Evolutionary conservation across 2,113 vertebrate species (phyloP), one percentile per base, ranked within the genome.

Genomic region (Oreochromis tanganicae): DNA sequence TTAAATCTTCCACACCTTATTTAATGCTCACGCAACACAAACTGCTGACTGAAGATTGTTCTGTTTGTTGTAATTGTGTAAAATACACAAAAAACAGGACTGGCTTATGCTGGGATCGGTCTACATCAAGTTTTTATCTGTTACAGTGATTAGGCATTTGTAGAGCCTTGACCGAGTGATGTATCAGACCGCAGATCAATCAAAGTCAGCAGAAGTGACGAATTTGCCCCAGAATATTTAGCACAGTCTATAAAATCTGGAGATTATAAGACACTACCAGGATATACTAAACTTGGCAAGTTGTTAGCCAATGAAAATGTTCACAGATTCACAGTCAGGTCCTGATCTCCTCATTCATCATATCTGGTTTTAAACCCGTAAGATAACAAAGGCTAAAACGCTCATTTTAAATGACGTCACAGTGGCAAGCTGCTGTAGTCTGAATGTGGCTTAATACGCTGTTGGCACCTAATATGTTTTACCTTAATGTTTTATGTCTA

Each of bases 361-460:
- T n/a, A 1, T 32, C 27, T 0, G 27, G 16, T 52, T 52, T 78
- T 8, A 34, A 19, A 13, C 17, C 9, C 3, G 0, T 48, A 78
- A 32, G 24, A n/a, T n/a, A 29, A 48, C 17, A 27, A n/a, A 27
- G 7, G 8, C 41, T 10, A 32, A 78, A 78, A 19, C 16, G 0
- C 43, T 50, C 43, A 50, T 78, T 50, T 78, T 11, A 48, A 19
- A 50, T 52, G 16, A 50, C 5, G 9, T 32, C 43, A 50, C 27
- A n/a, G 73, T 78, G 43, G 27, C 9, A 75, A 48, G 41, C 41
- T 7, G 68, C n/a, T 1, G 1, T 29, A 0, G 41, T 75, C 71
- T 75, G 71, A 75, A 75, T 19, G 41, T 48, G 71, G 41, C 24
- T 48, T 48, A 48, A 48, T 1, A 2, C 2, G 4, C 21, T 29